Conservation (phyloP, 2,113 vertebrate species). For the Nesoenas mayeri region DNA sequence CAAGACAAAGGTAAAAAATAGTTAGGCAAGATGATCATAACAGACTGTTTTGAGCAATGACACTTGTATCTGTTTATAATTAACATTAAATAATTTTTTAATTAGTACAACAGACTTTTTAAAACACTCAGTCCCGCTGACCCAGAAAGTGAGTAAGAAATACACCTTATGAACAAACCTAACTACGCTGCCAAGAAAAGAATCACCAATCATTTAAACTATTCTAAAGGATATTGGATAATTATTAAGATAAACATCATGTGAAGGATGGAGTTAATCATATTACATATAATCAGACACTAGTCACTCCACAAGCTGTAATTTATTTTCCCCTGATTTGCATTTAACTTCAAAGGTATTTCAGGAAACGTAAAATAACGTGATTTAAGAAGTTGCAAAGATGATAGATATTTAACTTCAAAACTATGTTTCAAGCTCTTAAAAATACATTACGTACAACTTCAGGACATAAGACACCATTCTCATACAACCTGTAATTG, state of each 20-base stretch:
- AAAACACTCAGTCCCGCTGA: not conserved
- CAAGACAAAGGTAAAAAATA: not conserved
- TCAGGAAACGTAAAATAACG: conserved; percentile 66
- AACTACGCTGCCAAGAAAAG: not conserved
- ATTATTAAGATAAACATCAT: conserved; percentile 71
- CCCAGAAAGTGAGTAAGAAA: not conserved
- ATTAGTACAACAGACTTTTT: conserved; percentile 11
- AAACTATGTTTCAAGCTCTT: conserved; percentile 69
- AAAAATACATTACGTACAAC: conserved; percentile 52
- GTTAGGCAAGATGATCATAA: not conserved
- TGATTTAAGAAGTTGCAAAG: conserved; percentile 71
- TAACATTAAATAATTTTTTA: conserved; percentile 15
- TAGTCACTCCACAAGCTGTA: conserved; percentile 77
- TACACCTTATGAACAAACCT: not conserved
- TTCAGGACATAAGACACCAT: conserved; percentile 66
- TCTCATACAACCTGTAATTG: conserved; percentile 15
- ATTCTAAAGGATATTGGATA: conserved; percentile 50
- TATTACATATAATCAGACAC: conserved; percentile 67
- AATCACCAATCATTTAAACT: conserved; percentile 21
- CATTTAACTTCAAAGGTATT: conserved; percentile 82
- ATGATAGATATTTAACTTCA: conserved; percentile 70
- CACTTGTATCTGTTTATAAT: not conserved
- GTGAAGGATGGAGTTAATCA: conserved; percentile 71
- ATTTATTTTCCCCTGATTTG: conserved; percentile 84
- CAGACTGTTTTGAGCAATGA: not conserved